Evolutionary conservation across 2,797 vertebrate genomes (phyloP).

Genomic region (Lepus oiostolus): DNA sequence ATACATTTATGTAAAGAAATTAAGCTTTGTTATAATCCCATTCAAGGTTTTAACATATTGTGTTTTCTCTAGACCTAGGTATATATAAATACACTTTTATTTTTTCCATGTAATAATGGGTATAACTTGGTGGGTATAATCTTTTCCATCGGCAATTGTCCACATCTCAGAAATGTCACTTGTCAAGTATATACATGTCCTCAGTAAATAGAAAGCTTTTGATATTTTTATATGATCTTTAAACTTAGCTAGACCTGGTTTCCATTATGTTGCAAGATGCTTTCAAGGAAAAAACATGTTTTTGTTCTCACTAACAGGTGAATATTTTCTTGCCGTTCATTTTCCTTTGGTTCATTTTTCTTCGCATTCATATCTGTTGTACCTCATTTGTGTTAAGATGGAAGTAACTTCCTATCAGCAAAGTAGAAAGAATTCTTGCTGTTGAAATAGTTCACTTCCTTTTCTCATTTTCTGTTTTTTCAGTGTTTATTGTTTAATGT

Average conservation of each 20-base stretch:
- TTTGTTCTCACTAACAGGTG: conserved; percentile 36
- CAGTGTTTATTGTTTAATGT: conserved; percentile 39
- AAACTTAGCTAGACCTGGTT: conserved; percentile 71
- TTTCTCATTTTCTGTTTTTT: conserved; percentile 61
- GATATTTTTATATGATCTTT: conserved; percentile 59
- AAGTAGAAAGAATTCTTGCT: conserved; percentile 52
- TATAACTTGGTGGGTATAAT: conserved; percentile 43
- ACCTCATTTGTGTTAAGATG: conserved; percentile 42
- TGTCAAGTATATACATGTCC: conserved; percentile 58
- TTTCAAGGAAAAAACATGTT: conserved; percentile 57
- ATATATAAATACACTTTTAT: not conserved
- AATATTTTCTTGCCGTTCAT: conserved; percentile 40
- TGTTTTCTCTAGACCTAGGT: conserved; percentile 14
- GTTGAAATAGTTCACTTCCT: conserved; percentile 4
- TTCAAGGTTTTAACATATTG: not conserved
- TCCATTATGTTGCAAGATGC: conserved; percentile 60
- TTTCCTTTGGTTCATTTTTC: conserved; percentile 58
- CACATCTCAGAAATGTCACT: conserved; percentile 65
- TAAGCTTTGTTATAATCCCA: not conserved
- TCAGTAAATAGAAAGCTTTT: conserved; percentile 72
- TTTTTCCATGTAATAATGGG: conserved; percentile 15
- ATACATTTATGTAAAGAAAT: conserved; percentile 42
- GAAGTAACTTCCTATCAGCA: not conserved
- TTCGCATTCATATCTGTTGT: conserved; percentile 20
- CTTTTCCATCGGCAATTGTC: conserved; percentile 47